Conservation (phyloP, 2,797 vertebrate genomes). For the Tadarida brasiliensis region DNA sequence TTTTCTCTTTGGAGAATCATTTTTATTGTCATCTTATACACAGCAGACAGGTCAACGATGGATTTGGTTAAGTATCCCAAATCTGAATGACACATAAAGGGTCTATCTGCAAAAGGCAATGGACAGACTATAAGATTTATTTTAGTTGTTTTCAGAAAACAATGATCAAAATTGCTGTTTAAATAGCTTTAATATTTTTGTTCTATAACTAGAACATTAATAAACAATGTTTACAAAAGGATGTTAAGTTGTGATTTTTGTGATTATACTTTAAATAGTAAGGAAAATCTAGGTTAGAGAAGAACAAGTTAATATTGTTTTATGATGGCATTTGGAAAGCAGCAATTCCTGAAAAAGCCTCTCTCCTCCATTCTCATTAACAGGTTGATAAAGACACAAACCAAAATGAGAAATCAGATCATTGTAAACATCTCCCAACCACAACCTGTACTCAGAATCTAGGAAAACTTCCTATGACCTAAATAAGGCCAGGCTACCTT, state of each 20-base stretch:
- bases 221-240: neutral
- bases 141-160: constrained; percentile 41
- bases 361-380: neutral
- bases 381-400: neutral
- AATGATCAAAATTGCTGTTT: neutral
- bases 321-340: neutral
- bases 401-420: neutral
- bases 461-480: neutral
- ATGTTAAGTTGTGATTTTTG: neutral
- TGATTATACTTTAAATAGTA: neutral
- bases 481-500: neutral
- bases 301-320: neutral
- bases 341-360: neutral
- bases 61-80: neutral
- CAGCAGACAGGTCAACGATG: constrained; percentile 5
- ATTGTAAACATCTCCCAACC: neutral
- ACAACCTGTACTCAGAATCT: accelerated
- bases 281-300: neutral
- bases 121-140: neutral
- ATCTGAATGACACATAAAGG: neutral
- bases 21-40: neutral
- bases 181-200: neutral
- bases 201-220: constrained; percentile 46
- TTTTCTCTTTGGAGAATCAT: neutral
- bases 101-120: neutral